These are phyloP conservation scores for Eulemur macaco DNA, from an alignment of 2,113 vertebrate genomes.

Conservation along the genomic window DNA sequence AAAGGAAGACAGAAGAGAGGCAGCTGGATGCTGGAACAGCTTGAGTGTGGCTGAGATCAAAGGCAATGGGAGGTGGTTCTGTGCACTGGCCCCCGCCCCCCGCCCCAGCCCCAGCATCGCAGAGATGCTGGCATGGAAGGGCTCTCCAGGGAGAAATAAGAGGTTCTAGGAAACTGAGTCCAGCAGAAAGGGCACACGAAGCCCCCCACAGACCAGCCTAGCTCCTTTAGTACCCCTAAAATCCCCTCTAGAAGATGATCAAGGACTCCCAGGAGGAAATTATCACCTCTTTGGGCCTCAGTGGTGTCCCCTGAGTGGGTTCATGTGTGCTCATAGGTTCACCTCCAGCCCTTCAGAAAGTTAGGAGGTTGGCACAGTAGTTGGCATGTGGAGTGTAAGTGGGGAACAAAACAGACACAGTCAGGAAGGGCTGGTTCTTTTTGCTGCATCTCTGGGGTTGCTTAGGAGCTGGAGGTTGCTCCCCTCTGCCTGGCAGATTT, in stretches of 20 bases:
- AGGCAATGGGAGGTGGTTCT: conserved; percentile 48
- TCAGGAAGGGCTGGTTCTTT: not conserved
- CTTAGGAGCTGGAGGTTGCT: not conserved
- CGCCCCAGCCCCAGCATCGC: not conserved
- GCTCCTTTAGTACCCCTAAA: not conserved
- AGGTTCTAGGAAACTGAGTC: not conserved
- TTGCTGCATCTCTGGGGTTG: not conserved
- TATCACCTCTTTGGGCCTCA: not conserved
- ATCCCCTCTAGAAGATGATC: not conserved
- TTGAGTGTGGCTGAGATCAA: conserved; percentile 75
- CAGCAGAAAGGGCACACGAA: not conserved
- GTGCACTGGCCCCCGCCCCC: fast-evolving
- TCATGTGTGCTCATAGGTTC: not conserved
- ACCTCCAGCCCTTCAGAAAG: not conserved
- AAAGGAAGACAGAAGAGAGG: conserved; percentile 70
- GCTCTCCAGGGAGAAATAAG: not conserved
- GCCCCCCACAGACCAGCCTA: not conserved
- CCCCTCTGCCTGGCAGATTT: not conserved
- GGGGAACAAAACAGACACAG: fast-evolving
- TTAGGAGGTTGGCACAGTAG: not conserved
- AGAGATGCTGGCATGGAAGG: not conserved
- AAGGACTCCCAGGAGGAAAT: not conserved
- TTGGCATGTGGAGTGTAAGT: not conserved
- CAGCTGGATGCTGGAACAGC: conserved; percentile 14
- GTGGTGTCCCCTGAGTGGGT: not conserved